Base-by-base conservation (phyloP, 2,888 invertebrate genomes). In the Spicauda simplicius region DNA sequence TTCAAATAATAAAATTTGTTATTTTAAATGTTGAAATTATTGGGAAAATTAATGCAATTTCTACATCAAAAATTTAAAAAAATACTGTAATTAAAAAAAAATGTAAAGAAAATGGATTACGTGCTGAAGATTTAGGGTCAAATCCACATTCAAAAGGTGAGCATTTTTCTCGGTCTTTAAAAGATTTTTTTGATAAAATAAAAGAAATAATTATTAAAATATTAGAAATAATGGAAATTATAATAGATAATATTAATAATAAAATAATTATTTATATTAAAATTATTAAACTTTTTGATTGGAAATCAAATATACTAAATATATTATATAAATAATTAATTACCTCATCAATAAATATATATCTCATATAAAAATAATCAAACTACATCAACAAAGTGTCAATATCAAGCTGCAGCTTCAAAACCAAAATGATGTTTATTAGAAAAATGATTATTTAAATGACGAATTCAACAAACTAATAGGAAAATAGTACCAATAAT, bases 1-100 rank as follows among this genome's bases (percentile, higher is more conserved):
- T 74, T 86, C 83, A 86, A 72, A 76, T 76, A 69, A 79, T 57
- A 74, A 86, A 77, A 74, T 86, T 86, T 73, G 77, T 77, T 80
- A 81, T 60, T 76, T 82, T 81, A 76, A 85, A 88, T 71, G 80
- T 57, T 0, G 88, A 79, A 76, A 95, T 94, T 83, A 95, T 86
- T 0, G 95, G 95, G 0, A 96, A 80, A 81, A 96, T 87, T 81
- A 96, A 74, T 0, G 94, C 94, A 88, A 96, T 95, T 95, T 96
- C 96, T 70, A 96, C 93, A 92, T 96, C 96, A 93, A 96, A 96
- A 90, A 96, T 95, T 93, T 96, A 86, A 82, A 96, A 96, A 90
- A 96, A 94, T 82, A 96, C 87, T 45, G 95, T 94, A 84, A 96
- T 94, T 92, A 97, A 94, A 81, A 91, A 95, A 94, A 91, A 96